Evolutionary conservation across 2,113 vertebrate species (phyloP).

Genomic region (Sceloporus undulatus): DNA sequence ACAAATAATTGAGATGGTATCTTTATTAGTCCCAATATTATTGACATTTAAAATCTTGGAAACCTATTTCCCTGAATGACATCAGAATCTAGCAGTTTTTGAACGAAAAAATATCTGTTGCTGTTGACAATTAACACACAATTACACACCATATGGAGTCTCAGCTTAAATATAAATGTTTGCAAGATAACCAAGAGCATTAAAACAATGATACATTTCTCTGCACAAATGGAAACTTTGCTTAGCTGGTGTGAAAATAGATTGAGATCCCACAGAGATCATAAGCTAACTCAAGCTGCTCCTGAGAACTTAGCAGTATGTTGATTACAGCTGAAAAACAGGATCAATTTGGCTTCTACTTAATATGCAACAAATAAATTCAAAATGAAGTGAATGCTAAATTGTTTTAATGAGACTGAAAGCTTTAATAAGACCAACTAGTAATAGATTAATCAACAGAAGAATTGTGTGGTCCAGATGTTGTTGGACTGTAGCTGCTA

Average conservation of each 20-base stretch:
- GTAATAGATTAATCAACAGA: constrained; percentile 3
- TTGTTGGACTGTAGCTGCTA: not conserved
- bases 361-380: constrained; percentile 19
- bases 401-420: not conserved
- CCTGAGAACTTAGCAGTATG: constrained; percentile 30
- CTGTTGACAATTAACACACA: constrained; percentile 20
- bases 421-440: not conserved
- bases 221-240: constrained; percentile 12
- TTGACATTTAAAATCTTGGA: not conserved
- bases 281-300: constrained; percentile 24
- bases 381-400: constrained; percentile 3
- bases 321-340: constrained; percentile 34
- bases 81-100: not conserved
- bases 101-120: constrained; percentile 5
- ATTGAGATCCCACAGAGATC: constrained; percentile 28
- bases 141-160: constrained; percentile 29
- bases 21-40: not conserved
- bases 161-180: constrained; percentile 17
- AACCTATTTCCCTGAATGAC: not conserved
- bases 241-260: constrained; percentile 15
- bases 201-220: constrained; percentile 22
- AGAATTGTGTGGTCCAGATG: not conserved
- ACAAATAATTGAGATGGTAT: not conserved
- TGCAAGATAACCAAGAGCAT: constrained; percentile 9
- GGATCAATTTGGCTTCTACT: constrained; percentile 16